A percentile compares a stretch with the other conserved stretches of the same genome.
Conservation (phyloP, 2,888 invertebrate species). For the Hirudinaria manillensis region DNA sequence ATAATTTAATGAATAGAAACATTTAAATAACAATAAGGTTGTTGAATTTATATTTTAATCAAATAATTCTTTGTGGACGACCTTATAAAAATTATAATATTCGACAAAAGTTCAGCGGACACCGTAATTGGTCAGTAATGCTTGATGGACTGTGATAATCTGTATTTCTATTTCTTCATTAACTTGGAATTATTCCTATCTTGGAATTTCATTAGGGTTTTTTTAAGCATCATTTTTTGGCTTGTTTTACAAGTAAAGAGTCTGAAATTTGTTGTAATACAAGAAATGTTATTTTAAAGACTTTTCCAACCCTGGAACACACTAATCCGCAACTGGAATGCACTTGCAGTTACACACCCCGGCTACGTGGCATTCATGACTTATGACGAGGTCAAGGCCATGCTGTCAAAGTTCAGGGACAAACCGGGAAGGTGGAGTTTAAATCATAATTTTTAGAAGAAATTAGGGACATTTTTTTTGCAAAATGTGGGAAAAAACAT, state of each 20-base stretch:
- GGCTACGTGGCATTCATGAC: constrained; percentile 98
- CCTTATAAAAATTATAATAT: too few species aligned
- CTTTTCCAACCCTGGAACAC: constrained; percentile 99
- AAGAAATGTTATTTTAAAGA: constrained; percentile 56
- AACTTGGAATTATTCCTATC: too few species aligned
- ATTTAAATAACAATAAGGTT: too few species aligned
- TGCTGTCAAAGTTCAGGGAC: constrained; percentile 88
- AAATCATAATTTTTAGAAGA: background rate
- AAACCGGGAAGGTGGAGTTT: constrained; percentile 84
- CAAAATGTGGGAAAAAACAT: background rate
- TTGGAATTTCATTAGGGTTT: background rate
- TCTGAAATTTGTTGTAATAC: constrained; percentile 25
- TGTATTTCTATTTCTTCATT: too few species aligned
- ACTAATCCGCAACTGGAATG: constrained; percentile 93
- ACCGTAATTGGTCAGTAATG: too few species aligned
- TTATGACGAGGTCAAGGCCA: constrained; percentile 97
- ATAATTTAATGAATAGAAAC: too few species aligned
- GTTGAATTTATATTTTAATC: too few species aligned
- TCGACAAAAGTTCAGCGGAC: too few species aligned
- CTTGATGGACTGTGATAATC: too few species aligned
- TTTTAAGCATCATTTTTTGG: background rate
- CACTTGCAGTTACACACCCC: constrained; percentile 97
- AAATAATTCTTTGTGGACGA: too few species aligned
- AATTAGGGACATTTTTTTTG: background rate
- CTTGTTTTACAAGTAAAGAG: background rate